Evolutionary conservation across 2,113 vertebrate species (phyloP).

Genomic region (Oreochromis niloticus): DNA sequence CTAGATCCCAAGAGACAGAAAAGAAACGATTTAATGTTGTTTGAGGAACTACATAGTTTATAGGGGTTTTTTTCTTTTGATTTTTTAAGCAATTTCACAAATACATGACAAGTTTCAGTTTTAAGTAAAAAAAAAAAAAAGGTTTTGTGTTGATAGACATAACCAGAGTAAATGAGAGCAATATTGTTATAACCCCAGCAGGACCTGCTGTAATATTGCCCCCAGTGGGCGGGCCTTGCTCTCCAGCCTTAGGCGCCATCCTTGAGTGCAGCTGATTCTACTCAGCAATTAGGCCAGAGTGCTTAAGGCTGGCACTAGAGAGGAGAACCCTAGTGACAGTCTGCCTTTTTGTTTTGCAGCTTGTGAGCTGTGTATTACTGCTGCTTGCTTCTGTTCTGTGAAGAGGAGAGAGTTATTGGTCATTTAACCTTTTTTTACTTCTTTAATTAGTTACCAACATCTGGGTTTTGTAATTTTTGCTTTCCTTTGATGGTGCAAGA

Average conservation of each 20-base stretch:
- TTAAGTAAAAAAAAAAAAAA: background rate
- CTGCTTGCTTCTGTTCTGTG: background rate
- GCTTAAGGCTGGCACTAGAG: background rate
- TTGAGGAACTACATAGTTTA: background rate
- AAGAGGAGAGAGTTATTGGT: background rate
- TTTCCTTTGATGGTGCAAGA: background rate
- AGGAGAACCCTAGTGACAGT: background rate
- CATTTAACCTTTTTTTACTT: background rate
- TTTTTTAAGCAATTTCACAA: background rate
- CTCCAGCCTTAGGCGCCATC: background rate
- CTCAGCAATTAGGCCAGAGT: background rate
- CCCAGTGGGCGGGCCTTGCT: background rate
- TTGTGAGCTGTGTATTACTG: background rate
- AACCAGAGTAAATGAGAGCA: background rate
- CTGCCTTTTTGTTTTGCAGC: background rate
- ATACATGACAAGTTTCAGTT: background rate
- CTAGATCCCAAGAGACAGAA: background rate
- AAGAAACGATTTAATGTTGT: background rate
- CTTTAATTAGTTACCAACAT: background rate
- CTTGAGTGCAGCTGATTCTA: background rate
- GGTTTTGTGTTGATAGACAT: background rate
- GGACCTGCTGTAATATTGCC: background rate
- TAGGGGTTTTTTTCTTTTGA: background rate
- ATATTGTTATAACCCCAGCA: background rate
- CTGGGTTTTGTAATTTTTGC: fast-evolving